Evolutionary conservation across 2,888 invertebrate genomes (phyloP).

Genomic region (Nezara viridula): DNA sequence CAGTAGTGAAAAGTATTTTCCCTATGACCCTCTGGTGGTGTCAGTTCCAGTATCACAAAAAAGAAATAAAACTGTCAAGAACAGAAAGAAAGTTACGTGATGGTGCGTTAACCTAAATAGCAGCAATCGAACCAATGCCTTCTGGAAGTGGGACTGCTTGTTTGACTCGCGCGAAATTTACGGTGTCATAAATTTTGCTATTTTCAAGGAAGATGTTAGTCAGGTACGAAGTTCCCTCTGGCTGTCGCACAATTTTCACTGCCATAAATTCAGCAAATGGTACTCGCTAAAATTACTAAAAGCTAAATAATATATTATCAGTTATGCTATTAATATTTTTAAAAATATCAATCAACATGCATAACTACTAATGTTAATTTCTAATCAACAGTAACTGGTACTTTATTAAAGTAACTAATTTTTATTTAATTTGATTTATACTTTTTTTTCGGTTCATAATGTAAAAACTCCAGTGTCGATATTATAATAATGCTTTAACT

Average conservation of each 20-base stretch:
- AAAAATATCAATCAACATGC: no score
- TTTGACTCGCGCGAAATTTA: not conserved
- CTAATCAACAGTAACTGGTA: no score
- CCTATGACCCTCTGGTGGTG: not conserved
- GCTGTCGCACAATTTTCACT: not conserved
- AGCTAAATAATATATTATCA: no score
- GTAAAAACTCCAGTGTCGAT: no score
- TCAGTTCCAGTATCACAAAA: not conserved
- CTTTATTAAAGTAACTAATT: no score
- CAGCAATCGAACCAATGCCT: not conserved
- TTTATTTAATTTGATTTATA: no score
- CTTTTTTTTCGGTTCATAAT: no score
- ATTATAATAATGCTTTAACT: no score
- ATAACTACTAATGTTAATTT: no score
- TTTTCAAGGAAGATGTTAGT: not conserved
- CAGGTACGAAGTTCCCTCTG: not conserved
- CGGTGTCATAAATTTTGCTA: not conserved
- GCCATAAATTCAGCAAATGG: not conserved
- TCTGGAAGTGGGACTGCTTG: not conserved
- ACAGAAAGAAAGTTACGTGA: conserved; percentile 37
- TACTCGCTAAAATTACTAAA: not conserved
- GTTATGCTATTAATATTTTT: no score
- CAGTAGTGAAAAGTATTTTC: not conserved
- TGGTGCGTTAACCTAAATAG: conserved; percentile 28
- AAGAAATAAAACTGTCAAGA: not conserved